phyloP scores from a whole-genome alignment of 2,797 vertebrate genomes.

The Neopelma chrysocephalum region DNA sequence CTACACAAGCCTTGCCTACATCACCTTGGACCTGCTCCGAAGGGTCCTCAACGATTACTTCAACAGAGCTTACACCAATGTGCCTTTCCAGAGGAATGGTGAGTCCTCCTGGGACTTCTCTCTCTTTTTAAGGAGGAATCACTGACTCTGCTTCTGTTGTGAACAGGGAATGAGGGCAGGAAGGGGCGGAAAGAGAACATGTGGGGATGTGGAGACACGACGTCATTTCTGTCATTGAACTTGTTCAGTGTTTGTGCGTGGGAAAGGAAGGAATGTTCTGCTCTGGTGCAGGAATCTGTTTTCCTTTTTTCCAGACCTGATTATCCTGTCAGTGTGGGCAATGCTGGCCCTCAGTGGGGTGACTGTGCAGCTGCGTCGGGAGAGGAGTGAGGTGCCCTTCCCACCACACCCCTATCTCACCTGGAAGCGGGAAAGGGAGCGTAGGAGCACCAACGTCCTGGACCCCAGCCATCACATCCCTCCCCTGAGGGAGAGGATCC shows the following conservation, averaged over 20 bases:
- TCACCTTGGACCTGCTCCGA: constrained; percentile 88
- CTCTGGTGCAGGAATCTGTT: neutral
- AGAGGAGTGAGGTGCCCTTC: constrained; percentile 83
- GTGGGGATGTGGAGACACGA: neutral
- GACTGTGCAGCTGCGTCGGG: constrained; percentile 85
- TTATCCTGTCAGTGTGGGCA: constrained; percentile 86
- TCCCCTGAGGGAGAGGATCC: constrained; percentile 82
- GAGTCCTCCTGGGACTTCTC: constrained; percentile 53
- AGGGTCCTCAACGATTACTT: constrained; percentile 85
- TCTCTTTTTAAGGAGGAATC: neutral
- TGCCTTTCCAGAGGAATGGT: constrained; percentile 90
- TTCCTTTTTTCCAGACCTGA: constrained; percentile 78
- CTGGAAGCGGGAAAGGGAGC: constrained; percentile 89
- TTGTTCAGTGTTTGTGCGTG: neutral
- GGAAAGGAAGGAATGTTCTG: neutral
- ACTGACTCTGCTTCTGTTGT: neutral
- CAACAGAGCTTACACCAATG: constrained; percentile 80
- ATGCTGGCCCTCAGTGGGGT: constrained; percentile 84
- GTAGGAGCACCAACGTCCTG: constrained; percentile 91
- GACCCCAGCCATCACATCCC: constrained; percentile 93
- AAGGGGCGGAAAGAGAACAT: neutral
- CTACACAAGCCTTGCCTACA: constrained; percentile 90
- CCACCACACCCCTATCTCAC: constrained; percentile 90
- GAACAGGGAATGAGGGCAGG: neutral
- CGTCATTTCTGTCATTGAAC: neutral